Base-by-base conservation (phyloP, 2,797 vertebrate genomes). In the Rhinoraja longicauda region DNA sequence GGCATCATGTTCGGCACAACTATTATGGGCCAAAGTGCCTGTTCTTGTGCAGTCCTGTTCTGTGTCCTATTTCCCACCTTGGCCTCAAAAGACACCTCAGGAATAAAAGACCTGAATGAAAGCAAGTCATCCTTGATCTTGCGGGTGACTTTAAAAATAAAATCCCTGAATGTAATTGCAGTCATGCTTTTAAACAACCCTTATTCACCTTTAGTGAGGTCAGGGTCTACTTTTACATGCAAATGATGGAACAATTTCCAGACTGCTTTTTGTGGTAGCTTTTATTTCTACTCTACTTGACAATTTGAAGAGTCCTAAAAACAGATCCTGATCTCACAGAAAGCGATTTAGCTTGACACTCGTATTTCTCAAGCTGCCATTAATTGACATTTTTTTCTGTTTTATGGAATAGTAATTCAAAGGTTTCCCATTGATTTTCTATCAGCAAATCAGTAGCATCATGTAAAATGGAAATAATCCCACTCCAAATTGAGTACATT, bases 381-480 rank as follows among this genome's bases (percentile, higher is more conserved):
- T 67, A 39, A 32, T 62, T 70, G 36, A 21, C n/a, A 2, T 70
- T 90, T 70, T 45, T 32, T 39, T 90, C 67, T 90, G 62, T 90
- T 90, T 90, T 67, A 72, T 90, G 17, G 36, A 90, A 45, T 90
- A 90, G 39, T 90, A 72, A 90, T 21, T 67, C 21, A 21, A 39
- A 36, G n/a, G 59, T 64, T 67, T 59, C 15, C 32, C 6, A 67
- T 90, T 90, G 15, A 62, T 67, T 67, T 72, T 72, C 17, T 39
- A 19, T 7, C 10, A 90, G 9, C 36, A 36, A 6, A 36, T 32
- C 59, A 32, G 36, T 64, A 90, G 9, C 67, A 90, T 64, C 13
- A 90, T 17, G 3, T 21, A 8, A 0, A 2, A 67, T 15, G 59
- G 9, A 72, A 72, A 39, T 21, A 39, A 36, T 90, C 32, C 32